Evolutionary conservation across 2,888 invertebrate genomes (phyloP).

Genomic region (Polylopha cassiicola): DNA sequence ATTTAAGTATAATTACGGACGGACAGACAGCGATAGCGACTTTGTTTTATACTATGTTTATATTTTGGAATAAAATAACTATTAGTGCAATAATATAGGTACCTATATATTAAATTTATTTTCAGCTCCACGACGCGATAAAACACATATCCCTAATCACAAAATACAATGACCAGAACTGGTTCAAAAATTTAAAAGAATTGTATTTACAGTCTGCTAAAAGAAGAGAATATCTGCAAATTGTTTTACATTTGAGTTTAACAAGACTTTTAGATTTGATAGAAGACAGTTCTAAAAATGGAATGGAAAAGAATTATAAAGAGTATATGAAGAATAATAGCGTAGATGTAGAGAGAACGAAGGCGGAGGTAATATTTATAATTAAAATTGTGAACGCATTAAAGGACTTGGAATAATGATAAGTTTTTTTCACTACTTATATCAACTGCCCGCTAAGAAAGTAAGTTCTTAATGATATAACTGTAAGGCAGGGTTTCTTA

Average conservation of each 20-base stretch:
- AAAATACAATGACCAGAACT: constrained; percentile 42
- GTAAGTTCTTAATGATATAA: too few species aligned
- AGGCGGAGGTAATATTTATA: constrained; percentile 40
- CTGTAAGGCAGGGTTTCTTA: too few species aligned
- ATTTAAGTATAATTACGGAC: too few species aligned
- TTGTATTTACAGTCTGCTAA: constrained; percentile 36
- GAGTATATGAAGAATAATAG: constrained; percentile 35
- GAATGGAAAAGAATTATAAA: constrained; percentile 35
- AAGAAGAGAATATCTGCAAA: constrained; percentile 34
- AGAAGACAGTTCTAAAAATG: constrained; percentile 39
- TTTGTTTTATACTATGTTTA: too few species aligned
- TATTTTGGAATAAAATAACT: too few species aligned
- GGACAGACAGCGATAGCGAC: too few species aligned
- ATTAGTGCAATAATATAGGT: too few species aligned
- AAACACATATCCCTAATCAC: constrained; percentile 46
- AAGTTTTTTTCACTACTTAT: too few species aligned
- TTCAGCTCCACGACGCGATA: constrained; percentile 55
- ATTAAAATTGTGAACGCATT: constrained; percentile 40
- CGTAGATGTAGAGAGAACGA: constrained; percentile 31
- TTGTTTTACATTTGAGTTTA: constrained; percentile 45
- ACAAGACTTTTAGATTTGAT: constrained; percentile 41
- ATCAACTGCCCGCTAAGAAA: too few species aligned
- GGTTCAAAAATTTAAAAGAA: constrained; percentile 47
- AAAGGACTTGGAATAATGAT: constrained; percentile 25
- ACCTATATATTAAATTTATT: constrained; percentile 22